These are phyloP conservation scores for Whitmania pigra DNA, from an alignment of 1,140 invertebrate species.

Conservation along the genomic window DNA sequence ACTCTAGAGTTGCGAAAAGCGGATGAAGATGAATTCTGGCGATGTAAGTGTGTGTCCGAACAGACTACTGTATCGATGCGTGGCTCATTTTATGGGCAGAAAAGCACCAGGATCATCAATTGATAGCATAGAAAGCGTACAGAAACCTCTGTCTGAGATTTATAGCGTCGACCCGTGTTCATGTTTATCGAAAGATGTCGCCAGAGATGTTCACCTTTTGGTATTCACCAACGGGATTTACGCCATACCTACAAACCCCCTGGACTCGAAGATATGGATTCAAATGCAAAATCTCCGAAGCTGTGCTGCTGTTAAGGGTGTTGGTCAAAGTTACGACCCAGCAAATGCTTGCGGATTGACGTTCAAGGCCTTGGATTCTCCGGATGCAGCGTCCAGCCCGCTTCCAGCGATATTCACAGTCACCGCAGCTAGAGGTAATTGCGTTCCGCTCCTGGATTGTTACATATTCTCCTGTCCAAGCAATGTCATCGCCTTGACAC, in stretches of 20 bases:
- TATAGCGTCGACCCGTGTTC: not conserved
- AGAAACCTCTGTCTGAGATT: slow-evolving; percentile 4
- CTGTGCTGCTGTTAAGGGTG: not conserved
- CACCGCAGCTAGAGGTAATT: not conserved
- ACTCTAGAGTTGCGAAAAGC: no score
- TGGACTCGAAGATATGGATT: not conserved
- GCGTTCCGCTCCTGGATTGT: slow-evolving; percentile 2
- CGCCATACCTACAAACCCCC: not conserved
- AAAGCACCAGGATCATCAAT: slow-evolving; percentile 1
- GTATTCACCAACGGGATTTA: slow-evolving; percentile 1
- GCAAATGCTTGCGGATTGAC: not conserved
- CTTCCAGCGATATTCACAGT: slow-evolving; percentile 10
- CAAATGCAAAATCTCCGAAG: not conserved
- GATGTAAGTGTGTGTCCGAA: not conserved
- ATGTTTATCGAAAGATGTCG: not conserved
- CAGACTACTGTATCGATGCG: not conserved
- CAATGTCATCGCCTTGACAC: not conserved
- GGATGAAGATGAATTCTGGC: not conserved
- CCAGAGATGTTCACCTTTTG: not conserved
- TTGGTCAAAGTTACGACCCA: not conserved
- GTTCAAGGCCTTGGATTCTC: not conserved
- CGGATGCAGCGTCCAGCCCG: not conserved
- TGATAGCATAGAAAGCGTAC: not conserved
- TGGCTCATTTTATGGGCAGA: not conserved
- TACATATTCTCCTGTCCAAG: slow-evolving; percentile 13